Base-by-base conservation (phyloP, 2,888 invertebrate species). In the Dicranocentrus wangi region DNA sequence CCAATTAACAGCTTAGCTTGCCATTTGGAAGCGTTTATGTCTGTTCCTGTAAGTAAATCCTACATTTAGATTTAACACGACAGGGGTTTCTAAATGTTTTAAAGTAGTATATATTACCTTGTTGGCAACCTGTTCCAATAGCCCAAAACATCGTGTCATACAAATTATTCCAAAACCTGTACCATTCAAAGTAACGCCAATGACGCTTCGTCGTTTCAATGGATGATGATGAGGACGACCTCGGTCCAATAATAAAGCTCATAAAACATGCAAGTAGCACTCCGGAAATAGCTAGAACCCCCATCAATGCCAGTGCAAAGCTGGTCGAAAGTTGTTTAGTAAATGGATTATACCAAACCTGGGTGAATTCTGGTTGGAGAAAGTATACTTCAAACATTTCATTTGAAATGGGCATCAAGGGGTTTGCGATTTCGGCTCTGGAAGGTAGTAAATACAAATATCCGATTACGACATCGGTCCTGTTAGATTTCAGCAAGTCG, bases 371-470 rank as follows among this genome's bases (percentile, higher is more conserved):
- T 19, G 66, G 75, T 28, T 75, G 75, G 23, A 17, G 75, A 19
- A 75, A 75, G 42, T 66, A 75, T 21, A 75, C 27, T 19, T 58
- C 25, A 43, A 75, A 75, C 15, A 19, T 58, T 66, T 75, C 75
- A 23, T 43, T 32, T 3, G 66, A 55, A 10, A 75, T 8, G n/a
- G 66, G 75, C 13, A 13, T 3, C 32, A 75, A 58, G 15, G 66
- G 10, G 28, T 58, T 43, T 2, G 66, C 75, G 3, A 58, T 23
- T 66, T 27, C 1, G 0, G 39, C 8, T 42, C 73, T 28, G 5
- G 53, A n/a, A 17, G 65, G 23, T 17, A 73, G n/a, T 21, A 53
- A 65, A 42, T 65, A 73, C 1, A 65, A 19, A 19, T 21, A 65
- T n/a, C 73, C 65, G 1, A 65, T n/a, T 1, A 21, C 17, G 3